Evolutionary conservation across 92 coral and sea anemone species (phyloP), one percentile per base, ranked within the genome.

Genomic region (Zoanthus gigantus): DNA sequence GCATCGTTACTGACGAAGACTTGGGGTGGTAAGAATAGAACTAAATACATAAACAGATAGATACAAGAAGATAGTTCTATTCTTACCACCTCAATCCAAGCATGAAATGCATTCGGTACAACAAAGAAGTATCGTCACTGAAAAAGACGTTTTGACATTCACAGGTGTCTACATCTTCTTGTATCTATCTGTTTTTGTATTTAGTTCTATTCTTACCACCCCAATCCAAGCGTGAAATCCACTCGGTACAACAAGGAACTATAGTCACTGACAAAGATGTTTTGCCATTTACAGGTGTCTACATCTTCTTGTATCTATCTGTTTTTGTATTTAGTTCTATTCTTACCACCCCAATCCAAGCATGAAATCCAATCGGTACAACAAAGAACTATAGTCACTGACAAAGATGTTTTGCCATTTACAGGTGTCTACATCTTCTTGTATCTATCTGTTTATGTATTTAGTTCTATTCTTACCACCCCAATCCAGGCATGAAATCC

Each of bases 401-500:
- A 12, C 9, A 9, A 72, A 11, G 48, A 11, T 17, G 54, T 10
- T 23, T 76, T 48, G n/a, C 7, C 79, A 47, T 14, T 14, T 37
- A 23, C 14, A 9, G 9, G 29, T 42, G 14, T 30, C 13, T 9
- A 14, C 74, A 30, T 13, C 0, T 37, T 37, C 2, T 37, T 0
- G 50, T 76, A 37, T 37, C 42, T 37, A 34, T 69, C 14, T 30
- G 0, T 69, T 18, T 30, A 69, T 9, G 5, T 54, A 54, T 4
- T 71, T 77, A 8, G 16, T 4, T 16, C 31, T 52, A 11, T 34
- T 77, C 48, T 77, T 77, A 77, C 82, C 82, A 77, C 11, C 82
- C 82, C 23, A 77, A 66, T 52, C 82, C 82, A 77, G 82, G 82
- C 82, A 77, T 77, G 82, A 77, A 77, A 12, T 77, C 82, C 82